Evolutionary conservation across 2,797 vertebrate species (phyloP).

Genomic region (Pygocentrus nattereri): DNA sequence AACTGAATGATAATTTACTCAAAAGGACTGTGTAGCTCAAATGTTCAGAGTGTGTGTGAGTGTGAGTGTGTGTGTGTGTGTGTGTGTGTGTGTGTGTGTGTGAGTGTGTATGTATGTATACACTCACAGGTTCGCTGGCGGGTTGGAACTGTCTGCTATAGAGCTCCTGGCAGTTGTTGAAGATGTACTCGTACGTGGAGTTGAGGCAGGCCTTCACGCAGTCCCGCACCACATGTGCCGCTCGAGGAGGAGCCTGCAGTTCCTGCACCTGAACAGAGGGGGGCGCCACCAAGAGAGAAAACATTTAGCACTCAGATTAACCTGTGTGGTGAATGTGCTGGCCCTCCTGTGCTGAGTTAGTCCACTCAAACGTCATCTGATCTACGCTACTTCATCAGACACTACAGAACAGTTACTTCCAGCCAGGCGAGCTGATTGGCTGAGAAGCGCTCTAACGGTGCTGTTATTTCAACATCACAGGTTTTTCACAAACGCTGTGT

Average conservation of each 20-base stretch:
- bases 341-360: too few relatives aligned
- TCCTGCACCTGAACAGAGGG: constrained; percentile 87
- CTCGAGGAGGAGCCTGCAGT: constrained; percentile 93
- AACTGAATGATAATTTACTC: too few relatives aligned
- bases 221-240: constrained; percentile 93
- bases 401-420: too few relatives aligned
- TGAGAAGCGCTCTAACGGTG: too few relatives aligned
- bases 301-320: too few relatives aligned
- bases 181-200: constrained; percentile 98
- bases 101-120: constrained; percentile 17
- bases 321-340: too few relatives aligned
- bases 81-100: neutral
- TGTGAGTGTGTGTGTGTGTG: neutral
- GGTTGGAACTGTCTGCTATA: constrained; percentile 93
- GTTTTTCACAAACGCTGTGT: too few relatives aligned
- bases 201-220: constrained; percentile 97
- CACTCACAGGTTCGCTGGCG: constrained; percentile 77
- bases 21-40: too few relatives aligned
- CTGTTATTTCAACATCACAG: too few relatives aligned
- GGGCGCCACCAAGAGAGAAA: neutral
- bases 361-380: too few relatives aligned
- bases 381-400: too few relatives aligned
- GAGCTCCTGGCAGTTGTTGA: constrained; percentile 95
- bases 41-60: neutral
- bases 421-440: too few relatives aligned